phyloP scores from a whole-genome alignment of 2,888 invertebrate species.

The Drosophila cognata region DNA sequence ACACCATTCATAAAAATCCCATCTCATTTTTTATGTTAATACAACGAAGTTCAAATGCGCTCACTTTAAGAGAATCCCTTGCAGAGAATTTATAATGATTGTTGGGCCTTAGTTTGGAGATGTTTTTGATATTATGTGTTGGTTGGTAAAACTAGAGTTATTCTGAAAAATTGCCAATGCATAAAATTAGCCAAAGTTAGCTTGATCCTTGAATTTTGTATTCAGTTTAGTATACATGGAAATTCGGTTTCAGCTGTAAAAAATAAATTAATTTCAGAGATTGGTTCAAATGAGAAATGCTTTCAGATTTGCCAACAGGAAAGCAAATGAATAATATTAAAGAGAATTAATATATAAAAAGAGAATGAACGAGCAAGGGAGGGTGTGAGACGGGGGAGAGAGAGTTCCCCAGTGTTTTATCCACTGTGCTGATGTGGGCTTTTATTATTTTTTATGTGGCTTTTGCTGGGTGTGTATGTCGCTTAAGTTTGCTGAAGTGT shows the following conservation, averaged over 20 bases:
- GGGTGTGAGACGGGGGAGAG: not conserved
- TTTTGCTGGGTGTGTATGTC: constrained; percentile 18
- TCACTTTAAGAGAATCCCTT: not conserved
- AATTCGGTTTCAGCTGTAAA: not conserved
- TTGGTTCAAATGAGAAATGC: not conserved
- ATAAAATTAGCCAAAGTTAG: not conserved
- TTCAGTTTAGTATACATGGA: not conserved
- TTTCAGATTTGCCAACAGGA: not conserved
- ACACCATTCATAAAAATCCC: constrained; percentile 19
- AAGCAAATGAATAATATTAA: constrained; percentile 12
- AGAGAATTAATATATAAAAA: constrained; percentile 33
- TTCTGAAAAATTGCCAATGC: not conserved
- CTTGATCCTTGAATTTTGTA: not conserved
- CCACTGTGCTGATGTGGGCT: constrained; percentile 25
- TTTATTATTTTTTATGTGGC: constrained; percentile 26
- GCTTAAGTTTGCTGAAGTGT: constrained; percentile 61
- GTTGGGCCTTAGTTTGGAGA: not conserved
- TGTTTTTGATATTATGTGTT: not conserved
- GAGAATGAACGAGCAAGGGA: not conserved
- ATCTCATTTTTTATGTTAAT: not conserved
- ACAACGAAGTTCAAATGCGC: constrained; percentile 15
- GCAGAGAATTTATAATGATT: not conserved
- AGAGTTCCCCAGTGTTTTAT: constrained; percentile 14
- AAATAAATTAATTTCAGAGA: not conserved
- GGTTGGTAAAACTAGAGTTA: not conserved